These are phyloP conservation scores for Formicarius rufipectus DNA, from an alignment of 2,113 vertebrate species.

Conservation along the genomic window DNA sequence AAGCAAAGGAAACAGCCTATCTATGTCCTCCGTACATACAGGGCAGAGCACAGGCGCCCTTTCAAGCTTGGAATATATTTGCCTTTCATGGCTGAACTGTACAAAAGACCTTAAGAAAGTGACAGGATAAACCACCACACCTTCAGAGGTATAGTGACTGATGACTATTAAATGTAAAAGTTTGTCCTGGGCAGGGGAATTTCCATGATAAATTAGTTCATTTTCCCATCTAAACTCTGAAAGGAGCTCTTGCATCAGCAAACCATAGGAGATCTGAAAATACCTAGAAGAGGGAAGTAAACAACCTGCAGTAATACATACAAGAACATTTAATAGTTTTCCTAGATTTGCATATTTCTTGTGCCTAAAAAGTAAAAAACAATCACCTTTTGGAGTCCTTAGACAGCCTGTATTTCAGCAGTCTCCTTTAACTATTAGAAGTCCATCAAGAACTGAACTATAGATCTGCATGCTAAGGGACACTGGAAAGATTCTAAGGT, in stretches of 20 bases:
- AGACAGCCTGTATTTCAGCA: neutral
- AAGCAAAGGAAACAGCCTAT: neutral
- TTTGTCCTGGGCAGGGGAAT: neutral
- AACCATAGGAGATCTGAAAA: neutral
- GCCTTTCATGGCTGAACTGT: neutral
- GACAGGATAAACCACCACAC: neutral
- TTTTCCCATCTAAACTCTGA: conserved; percentile 16
- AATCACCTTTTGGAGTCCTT: neutral
- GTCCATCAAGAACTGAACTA: neutral
- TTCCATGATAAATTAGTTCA: neutral
- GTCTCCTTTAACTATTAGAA: neutral
- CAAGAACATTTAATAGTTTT: neutral
- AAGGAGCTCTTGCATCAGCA: neutral
- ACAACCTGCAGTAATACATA: neutral
- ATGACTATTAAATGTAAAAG: neutral
- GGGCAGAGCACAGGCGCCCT: neutral
- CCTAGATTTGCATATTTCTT: neutral
- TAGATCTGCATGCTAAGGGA: neutral
- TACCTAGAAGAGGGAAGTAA: neutral
- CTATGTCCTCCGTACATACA: neutral
- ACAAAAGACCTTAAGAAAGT: neutral
- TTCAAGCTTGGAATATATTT: neutral
- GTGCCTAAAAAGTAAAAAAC: neutral
- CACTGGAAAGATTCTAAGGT: neutral
- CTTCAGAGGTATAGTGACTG: neutral